These are phyloP conservation scores for Musca domestica DNA, from an alignment of 1,140 invertebrate genomes.

Conservation along the genomic window DNA sequence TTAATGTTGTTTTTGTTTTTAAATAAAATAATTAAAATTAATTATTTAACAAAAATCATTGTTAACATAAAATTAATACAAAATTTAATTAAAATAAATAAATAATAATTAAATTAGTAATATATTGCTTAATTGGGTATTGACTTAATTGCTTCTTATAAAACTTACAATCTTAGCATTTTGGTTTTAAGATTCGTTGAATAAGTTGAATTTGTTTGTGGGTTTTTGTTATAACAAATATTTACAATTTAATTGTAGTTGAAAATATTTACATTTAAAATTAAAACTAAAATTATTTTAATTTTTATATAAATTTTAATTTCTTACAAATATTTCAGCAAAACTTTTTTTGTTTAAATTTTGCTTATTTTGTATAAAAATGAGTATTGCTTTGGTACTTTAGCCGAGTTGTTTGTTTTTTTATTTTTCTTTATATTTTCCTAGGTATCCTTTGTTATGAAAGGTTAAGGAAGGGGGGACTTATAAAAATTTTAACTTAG, in stretches of 20 bases:
- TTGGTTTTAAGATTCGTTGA: slow-evolving; percentile 2
- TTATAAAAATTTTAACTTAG: slow-evolving; percentile 20
- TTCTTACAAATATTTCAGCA: too few species aligned
- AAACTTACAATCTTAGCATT: background rate
- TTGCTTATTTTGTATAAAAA: slow-evolving; percentile 2
- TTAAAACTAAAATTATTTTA: too few species aligned
- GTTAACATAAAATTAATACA: too few species aligned
- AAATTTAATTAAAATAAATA: background rate
- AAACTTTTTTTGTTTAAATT: slow-evolving; percentile 8
- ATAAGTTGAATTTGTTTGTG: background rate
- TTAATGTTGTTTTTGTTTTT: background rate
- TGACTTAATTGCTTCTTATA: too few species aligned
- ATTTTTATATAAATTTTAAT: background rate
- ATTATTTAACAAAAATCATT: background rate
- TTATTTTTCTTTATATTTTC: slow-evolving; percentile 28
- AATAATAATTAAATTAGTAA: background rate
- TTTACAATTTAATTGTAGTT: too few species aligned
- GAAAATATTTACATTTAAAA: too few species aligned
- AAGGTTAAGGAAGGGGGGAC: slow-evolving; percentile 35
- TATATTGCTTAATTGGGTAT: too few species aligned
- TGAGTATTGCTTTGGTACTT: slow-evolving; percentile 54
- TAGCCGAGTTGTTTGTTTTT: slow-evolving; percentile 50
- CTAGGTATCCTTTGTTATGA: slow-evolving; percentile 22
- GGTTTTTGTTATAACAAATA: background rate
- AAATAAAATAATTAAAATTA: background rate